Conservation (phyloP, 2,113 vertebrate genomes). For the Tragulus kanchil region DNA sequence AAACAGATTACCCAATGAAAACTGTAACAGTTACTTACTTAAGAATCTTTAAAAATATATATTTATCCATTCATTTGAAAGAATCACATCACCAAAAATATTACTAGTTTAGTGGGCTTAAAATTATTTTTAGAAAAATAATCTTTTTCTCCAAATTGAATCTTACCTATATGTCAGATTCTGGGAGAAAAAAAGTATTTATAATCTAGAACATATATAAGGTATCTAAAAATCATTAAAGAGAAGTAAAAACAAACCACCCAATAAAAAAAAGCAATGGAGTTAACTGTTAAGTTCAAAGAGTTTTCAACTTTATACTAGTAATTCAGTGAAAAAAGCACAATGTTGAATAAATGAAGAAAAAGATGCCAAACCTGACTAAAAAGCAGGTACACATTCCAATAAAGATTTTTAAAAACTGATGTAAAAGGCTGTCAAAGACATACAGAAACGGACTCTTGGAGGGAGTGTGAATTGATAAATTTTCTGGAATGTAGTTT, state of each 20-base stretch:
- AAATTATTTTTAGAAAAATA: conserved; percentile 29
- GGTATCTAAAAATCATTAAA: not conserved
- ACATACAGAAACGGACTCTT: not conserved
- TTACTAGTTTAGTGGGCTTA: not conserved
- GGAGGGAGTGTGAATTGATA: not conserved
- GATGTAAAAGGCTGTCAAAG: not conserved
- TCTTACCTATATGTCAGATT: not conserved
- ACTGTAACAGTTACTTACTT: not conserved
- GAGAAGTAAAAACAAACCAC: not conserved
- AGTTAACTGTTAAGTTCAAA: conserved; percentile 19
- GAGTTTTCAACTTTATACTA: not conserved
- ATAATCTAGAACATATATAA: not conserved
- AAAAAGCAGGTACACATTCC: not conserved
- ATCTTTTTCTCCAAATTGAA: not conserved
- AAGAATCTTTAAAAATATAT: not conserved
- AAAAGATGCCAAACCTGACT: not conserved
- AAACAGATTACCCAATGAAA: not conserved
- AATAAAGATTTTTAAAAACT: not conserved
- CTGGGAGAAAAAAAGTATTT: not conserved
- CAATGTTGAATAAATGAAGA: not conserved
- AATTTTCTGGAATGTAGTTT: not conserved
- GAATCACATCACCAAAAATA: not conserved
- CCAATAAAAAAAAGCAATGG: not conserved
- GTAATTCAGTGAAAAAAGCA: not conserved
- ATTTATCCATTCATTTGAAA: not conserved